Conservation (phyloP, 1,140 invertebrate genomes). For the Panonychus citri region DNA sequence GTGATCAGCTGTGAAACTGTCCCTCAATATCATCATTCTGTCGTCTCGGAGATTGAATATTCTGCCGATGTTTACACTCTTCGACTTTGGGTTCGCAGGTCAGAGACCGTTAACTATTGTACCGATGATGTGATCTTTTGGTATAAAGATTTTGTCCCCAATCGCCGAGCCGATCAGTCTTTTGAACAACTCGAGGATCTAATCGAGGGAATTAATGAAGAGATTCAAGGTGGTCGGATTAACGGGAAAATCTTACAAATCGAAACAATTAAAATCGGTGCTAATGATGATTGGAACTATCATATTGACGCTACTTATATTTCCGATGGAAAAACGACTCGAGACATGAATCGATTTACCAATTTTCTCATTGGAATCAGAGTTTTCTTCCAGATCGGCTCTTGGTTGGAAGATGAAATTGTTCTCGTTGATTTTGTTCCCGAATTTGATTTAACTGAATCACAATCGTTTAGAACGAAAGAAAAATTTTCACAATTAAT, state of each 20-base stretch:
- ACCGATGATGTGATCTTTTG: background rate
- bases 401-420: background rate
- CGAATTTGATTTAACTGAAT: background rate
- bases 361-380: background rate
- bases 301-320: background rate
- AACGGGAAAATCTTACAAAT: background rate
- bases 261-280: background rate
- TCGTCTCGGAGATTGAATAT: background rate
- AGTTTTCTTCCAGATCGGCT: background rate
- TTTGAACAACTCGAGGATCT: constrained; percentile 6
- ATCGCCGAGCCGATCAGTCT: background rate
- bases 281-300: background rate
- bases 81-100: background rate
- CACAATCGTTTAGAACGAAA: background rate
- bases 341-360: background rate
- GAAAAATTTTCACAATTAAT: constrained; percentile 3
- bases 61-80: background rate
- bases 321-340: background rate
- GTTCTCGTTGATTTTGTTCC: background rate
- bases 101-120: background rate
- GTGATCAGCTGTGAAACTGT: constrained; percentile 9
- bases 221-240: background rate
- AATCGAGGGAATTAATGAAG: constrained; percentile 2
- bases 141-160: constrained; percentile 7
- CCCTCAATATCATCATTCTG: background rate